These are phyloP conservation scores for Halyomorpha halys DNA, from an alignment of 1,140 invertebrate genomes.

Conservation along the genomic window DNA sequence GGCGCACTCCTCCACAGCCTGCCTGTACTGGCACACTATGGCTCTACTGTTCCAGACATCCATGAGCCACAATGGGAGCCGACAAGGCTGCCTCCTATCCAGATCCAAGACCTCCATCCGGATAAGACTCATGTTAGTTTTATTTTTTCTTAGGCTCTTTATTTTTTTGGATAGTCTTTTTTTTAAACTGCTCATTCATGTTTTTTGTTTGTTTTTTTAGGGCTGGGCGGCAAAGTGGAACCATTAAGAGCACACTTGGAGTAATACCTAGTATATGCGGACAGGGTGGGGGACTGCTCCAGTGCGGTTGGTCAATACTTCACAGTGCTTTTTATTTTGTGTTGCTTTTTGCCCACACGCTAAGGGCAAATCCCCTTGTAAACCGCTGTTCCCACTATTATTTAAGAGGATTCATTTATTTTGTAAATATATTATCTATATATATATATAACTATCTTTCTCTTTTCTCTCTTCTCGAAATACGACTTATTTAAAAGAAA, in stretches of 20 bases:
- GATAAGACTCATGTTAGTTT: constrained; percentile 25
- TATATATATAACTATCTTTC: constrained; percentile 5
- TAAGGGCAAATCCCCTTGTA: constrained; percentile 13
- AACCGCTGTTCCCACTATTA: constrained; percentile 26
- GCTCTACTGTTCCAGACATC: background rate
- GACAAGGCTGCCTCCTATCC: background rate
- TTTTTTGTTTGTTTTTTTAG: constrained; percentile 22
- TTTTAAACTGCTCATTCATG: too few relatives aligned
- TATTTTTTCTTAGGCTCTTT: background rate
- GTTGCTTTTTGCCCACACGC: constrained; percentile 25
- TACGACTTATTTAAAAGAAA: constrained; percentile 10
- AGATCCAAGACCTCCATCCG: constrained; percentile 21
- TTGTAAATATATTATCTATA: constrained; percentile 18
- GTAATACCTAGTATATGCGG: background rate
- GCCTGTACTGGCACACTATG: constrained; percentile 10
- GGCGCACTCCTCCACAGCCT: constrained; percentile 7
- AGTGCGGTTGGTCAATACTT: constrained; percentile 21
- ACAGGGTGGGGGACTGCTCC: constrained; percentile 10
- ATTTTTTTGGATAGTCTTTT: background rate
- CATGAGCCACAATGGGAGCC: constrained; percentile 8
- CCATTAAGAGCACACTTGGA: constrained; percentile 21
- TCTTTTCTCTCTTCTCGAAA: constrained; percentile 7
- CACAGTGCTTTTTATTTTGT: constrained; percentile 25
- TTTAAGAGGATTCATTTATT: constrained; percentile 15
- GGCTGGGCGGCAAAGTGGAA: constrained; percentile 29